Percentiles rank a stretch among this genome's conserved stretches.
These are phyloP conservation scores for Pagrus major DNA, from an alignment of 2,113 vertebrate species.

Conservation along the genomic window DNA sequence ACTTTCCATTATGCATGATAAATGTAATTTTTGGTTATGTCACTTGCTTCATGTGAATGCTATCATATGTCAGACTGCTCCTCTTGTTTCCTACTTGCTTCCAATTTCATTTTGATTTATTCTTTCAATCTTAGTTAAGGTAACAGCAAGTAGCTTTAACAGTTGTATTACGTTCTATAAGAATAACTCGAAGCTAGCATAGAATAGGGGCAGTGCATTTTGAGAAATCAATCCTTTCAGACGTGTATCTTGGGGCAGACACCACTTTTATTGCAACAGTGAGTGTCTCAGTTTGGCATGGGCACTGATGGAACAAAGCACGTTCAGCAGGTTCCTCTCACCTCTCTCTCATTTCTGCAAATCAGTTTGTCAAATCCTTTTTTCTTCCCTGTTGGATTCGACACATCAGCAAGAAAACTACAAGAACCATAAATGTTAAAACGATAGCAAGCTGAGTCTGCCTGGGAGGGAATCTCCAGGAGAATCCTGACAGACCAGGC, in stretches of 20 bases:
- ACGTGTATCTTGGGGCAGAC: not conserved
- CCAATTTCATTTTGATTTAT: not conserved
- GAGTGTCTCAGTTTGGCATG: not conserved
- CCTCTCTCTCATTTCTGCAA: not conserved
- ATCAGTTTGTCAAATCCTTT: slow-evolving; percentile 17
- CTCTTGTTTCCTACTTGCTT: not conserved
- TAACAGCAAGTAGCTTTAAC: not conserved
- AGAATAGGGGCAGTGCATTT: not conserved
- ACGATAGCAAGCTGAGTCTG: slow-evolving; percentile 10
- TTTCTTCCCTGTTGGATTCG: slow-evolving; percentile 27
- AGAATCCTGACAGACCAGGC: not conserved
- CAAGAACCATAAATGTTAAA: slow-evolving; percentile 18
- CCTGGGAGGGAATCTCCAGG: slow-evolving; percentile 9
- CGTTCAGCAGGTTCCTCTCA: slow-evolving; percentile 26
- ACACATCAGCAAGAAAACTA: slow-evolving; percentile 15
- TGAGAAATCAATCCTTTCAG: not conserved
- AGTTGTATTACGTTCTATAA: not conserved
- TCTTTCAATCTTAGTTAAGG: not conserved
- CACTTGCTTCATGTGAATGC: not conserved
- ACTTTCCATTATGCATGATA: not conserved
- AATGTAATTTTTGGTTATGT: not conserved
- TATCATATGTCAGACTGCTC: not conserved
- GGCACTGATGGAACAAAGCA: not conserved
- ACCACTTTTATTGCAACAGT: not conserved
- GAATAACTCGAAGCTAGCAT: not conserved